These are phyloP conservation scores for Elmis aenea DNA, from an alignment of 2,888 invertebrate species.

Conservation along the genomic window DNA sequence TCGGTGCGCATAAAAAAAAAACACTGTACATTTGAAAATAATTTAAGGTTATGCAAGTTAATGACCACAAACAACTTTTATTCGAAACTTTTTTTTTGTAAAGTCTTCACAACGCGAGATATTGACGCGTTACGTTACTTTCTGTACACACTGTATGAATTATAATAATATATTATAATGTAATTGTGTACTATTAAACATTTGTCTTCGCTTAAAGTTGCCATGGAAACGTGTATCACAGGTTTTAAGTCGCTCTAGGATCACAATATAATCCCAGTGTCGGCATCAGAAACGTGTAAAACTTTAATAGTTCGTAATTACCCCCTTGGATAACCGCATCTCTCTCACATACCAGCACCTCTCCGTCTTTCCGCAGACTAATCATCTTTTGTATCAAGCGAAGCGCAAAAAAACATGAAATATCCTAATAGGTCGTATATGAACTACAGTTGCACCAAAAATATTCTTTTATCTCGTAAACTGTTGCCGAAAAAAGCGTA, in stretches of 20 bases:
- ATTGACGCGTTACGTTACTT: too few relatives aligned
- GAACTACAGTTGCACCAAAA: conserved; percentile 7
- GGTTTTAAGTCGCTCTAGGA: conserved; percentile 5
- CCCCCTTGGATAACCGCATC: conserved; percentile 25
- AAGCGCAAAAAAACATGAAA: conserved; percentile 19
- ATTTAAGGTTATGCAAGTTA: too few relatives aligned
- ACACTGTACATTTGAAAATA: too few relatives aligned
- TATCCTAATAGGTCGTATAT: conserved; percentile 8
- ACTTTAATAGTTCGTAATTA: conserved; percentile 35
- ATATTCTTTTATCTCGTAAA: neutral
- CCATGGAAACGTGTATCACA: conserved; percentile 5
- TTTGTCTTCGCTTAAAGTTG: neutral
- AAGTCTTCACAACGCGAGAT: too few relatives aligned
- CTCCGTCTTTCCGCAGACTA: conserved; percentile 21
- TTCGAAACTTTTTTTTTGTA: too few relatives aligned
- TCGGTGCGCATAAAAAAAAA: too few relatives aligned
- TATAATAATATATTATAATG: too few relatives aligned
- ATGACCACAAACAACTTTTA: too few relatives aligned
- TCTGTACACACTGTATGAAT: too few relatives aligned
- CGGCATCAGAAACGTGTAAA: conserved; percentile 29
- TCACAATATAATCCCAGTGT: conserved; percentile 8
- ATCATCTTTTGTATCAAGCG: conserved; percentile 20
- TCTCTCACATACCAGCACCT: conserved; percentile 15
- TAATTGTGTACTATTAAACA: too few relatives aligned
- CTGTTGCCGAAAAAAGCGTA: too few relatives aligned